phyloP scores from a whole-genome alignment of 2,113 vertebrate genomes.

The Etia nguti region DNA sequence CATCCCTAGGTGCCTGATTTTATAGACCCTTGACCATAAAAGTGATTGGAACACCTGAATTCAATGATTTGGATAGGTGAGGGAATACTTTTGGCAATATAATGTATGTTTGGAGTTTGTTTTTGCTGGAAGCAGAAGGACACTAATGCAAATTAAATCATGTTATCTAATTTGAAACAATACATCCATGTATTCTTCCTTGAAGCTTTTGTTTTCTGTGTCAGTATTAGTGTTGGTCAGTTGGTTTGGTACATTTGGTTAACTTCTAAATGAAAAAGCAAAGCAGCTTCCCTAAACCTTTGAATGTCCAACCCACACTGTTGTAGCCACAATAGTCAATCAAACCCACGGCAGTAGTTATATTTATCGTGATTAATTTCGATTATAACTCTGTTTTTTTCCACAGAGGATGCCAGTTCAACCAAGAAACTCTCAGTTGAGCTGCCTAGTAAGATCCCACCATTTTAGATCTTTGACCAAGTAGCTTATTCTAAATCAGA shows the following conservation, averaged over 20 bases:
- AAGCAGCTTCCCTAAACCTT: neutral
- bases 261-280: neutral
- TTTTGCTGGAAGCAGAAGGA: neutral
- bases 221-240: neutral
- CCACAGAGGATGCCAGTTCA: conserved; percentile 72
- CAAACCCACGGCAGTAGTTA: neutral
- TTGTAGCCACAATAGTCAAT: neutral
- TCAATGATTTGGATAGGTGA: neutral
- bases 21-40: neutral
- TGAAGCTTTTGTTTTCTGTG: neutral
- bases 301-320: neutral
- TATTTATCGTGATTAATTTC: conserved; percentile 30
- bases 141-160: neutral
- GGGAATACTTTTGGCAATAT: neutral
- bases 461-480: conserved; percentile 20
- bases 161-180: neutral
- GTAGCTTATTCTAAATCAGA: conserved; percentile 2
- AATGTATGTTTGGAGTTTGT: neutral
- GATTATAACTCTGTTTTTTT: conserved; percentile 67
- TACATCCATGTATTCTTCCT: neutral
- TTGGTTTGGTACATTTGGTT: neutral
- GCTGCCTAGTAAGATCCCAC: conserved; percentile 73
- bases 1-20: neutral
- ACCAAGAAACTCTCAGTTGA: conserved; percentile 78
- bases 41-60: neutral